Evolutionary conservation across 1,140 invertebrate genomes (phyloP), one percentile per base, ranked within the genome.

Genomic region (Drosophila orena): DNA sequence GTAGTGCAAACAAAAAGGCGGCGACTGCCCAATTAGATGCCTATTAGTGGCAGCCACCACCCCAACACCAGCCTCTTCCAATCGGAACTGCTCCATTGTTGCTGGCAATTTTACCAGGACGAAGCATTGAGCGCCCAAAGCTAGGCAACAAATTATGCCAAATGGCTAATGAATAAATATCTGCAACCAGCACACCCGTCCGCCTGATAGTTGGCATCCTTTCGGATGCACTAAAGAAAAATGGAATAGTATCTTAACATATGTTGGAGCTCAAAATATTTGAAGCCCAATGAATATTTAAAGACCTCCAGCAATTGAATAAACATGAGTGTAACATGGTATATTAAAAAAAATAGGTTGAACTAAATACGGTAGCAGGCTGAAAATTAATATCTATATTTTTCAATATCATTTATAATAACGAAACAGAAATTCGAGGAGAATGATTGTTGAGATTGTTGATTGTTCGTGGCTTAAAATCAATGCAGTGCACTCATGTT

Each of bases 161-260:
- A 73, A 73, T 83, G 64, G 73, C 83, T 86, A 86, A 86, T 86
- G 81, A 86, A 86, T 88, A 88, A 86, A 88, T 86, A 68, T 81
- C 37, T 66, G 40, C 49, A 62, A 22, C 12, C 46, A 20, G 35
- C 17, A 42, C 37, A 27, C 46, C 40, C 24, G 15, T 27, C 4
- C 14, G 5, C 27, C 17, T 14, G 7, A 38, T 40, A 53, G 37
- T 37, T 22, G 6, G 8, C 7, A 14, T 38, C 24, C 14, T 56
- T 30, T 68, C 35, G 35, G 38, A 14, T 53, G n/a, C 14, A 37
- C 4, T 11, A 2, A 35, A 35, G 27, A 22, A 59, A 61, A 24
- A 4, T 20, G 10, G 0, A 35, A 14, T 12, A 38, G 37, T 30
- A 8, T 8, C 7, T 30, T 8, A 0, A 30, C 3, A 4, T 0